phyloP scores from a whole-genome alignment of 2,797 vertebrate genomes.

The Danio aesculapii region DNA sequence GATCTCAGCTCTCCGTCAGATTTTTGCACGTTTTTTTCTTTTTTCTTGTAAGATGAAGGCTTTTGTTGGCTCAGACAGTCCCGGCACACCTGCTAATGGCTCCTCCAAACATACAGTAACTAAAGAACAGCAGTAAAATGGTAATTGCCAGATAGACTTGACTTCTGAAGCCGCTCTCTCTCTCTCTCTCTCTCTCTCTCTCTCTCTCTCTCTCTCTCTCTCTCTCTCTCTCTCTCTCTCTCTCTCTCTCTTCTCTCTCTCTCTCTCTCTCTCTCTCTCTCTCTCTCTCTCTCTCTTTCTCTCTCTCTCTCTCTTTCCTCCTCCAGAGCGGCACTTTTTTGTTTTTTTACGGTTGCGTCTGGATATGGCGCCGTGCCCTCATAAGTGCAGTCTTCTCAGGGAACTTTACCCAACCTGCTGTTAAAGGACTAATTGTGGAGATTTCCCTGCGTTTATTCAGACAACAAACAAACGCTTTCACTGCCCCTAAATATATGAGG shows the following conservation, averaged over 20 bases:
- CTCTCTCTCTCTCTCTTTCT: too few relatives aligned
- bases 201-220: too few relatives aligned
- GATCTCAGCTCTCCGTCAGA: constrained; percentile 45
- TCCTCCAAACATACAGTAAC: constrained; percentile 80
- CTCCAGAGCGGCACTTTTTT: constrained; percentile 37
- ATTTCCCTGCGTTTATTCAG: constrained; percentile 88
- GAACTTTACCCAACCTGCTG: constrained; percentile 88
- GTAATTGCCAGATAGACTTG: constrained; percentile 81
- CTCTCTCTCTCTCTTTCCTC: too few relatives aligned
- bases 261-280: too few relatives aligned
- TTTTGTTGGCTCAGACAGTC: constrained; percentile 78
- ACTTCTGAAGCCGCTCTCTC: constrained; percentile 77
- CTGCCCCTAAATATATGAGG: neutral
- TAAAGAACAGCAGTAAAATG: constrained; percentile 83
- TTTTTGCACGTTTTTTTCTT: constrained; percentile 47
- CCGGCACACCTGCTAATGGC: constrained; percentile 88
- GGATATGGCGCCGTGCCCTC: constrained; percentile 86
- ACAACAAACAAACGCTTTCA: neutral
- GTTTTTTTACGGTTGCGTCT: constrained; percentile 82
- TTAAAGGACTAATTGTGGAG: constrained; percentile 96
- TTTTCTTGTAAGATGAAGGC: constrained; percentile 71
- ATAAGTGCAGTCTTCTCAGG: constrained; percentile 88
- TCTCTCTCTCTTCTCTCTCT: too few relatives aligned
- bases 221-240: too few relatives aligned
- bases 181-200: neutral